Base-by-base conservation (phyloP, 2,888 invertebrate genomes). In the Limnephilus marmoratus region DNA sequence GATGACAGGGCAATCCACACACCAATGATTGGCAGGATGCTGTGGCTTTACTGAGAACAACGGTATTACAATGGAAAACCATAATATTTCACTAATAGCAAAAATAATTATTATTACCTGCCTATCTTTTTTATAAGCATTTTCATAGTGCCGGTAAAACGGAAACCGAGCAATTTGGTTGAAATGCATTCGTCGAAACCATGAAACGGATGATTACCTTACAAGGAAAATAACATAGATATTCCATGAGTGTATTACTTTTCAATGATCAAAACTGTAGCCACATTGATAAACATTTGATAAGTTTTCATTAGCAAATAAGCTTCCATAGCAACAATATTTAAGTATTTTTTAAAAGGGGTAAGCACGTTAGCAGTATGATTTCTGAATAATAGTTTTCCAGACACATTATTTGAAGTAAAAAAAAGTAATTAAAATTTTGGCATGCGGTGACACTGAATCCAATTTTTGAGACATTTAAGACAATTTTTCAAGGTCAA, bases 41-140 rank as follows among this genome's bases (percentile, higher is more conserved):
- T 88, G 91, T 13, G 91, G 88, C 37, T 68, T 88, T 91, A 87
- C 87, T 29, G 91, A 91, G 88, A 53, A 88, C 81, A 82, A 88
- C 91, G 87, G 87, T 88, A 31, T 34, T 80, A 49, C 83, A 81
- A 83, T 85, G 53, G 29, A 89, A 89, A 80, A 87, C 31, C 31
- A 34, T 85, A 34, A 85, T n/a, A 68, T 24, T 68, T 24, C 68
- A 68, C 68, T 68, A 68, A 68, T 68, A 68, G 68, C n/a, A 24
- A 68, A 68, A 68, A 68, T 68, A 68, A 68, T 68, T 5, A 68
- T 68, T 18, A 24, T 68, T 68, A 68, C 9, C 68, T 68, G 24
- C 68, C 68, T 7, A 68, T 68, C 53, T 18, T 24, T 24, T 68
- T 68, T 24, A 68, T n/a, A 68, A 68, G 68, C 68, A n/a, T n/a